These are phyloP conservation scores for Ectropis grisescens DNA, from an alignment of 1,140 invertebrate species.

Conservation along the genomic window DNA sequence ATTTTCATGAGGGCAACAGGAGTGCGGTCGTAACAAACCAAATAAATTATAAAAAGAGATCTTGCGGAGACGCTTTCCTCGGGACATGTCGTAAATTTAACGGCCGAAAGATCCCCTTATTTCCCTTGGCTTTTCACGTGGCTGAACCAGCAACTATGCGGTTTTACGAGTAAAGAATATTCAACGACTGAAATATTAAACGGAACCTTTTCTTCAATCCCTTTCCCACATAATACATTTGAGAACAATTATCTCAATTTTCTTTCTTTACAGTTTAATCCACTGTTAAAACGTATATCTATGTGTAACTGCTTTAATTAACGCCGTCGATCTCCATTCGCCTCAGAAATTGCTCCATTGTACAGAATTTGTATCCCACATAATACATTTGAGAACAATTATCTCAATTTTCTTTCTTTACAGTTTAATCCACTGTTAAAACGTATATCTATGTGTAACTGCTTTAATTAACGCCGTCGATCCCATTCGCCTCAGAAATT, in stretches of 20 bases:
- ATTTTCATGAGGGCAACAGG: slow-evolving; percentile 14
- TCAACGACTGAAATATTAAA: slow-evolving; percentile 13
- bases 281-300: too few relatives aligned
- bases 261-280: too few relatives aligned
- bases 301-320: slow-evolving; percentile 41
- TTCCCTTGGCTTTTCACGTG: slow-evolving; percentile 50
- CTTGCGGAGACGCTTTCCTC: slow-evolving; percentile 44
- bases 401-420: too few relatives aligned
- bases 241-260: too few relatives aligned
- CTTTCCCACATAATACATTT: too few relatives aligned
- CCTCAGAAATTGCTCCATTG: slow-evolving; percentile 47
- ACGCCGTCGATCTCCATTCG: slow-evolving; percentile 40
- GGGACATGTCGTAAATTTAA: slow-evolving; percentile 67
- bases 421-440: too few relatives aligned
- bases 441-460: too few relatives aligned
- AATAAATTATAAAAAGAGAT: slow-evolving; percentile 67
- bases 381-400: too few relatives aligned
- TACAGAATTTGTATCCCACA: too few relatives aligned
- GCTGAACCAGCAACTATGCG: slow-evolving; percentile 50
- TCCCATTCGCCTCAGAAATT: slow-evolving; percentile 48
- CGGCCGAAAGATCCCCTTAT: slow-evolving; percentile 59
- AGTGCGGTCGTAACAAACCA: slow-evolving; percentile 52
- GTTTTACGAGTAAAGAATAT: slow-evolving; percentile 46
- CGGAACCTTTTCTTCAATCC: too few relatives aligned
- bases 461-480: slow-evolving; percentile 40